These are phyloP conservation scores for Heliconius nattereri DNA, from an alignment of 1,140 invertebrate species.

Conservation along the genomic window DNA sequence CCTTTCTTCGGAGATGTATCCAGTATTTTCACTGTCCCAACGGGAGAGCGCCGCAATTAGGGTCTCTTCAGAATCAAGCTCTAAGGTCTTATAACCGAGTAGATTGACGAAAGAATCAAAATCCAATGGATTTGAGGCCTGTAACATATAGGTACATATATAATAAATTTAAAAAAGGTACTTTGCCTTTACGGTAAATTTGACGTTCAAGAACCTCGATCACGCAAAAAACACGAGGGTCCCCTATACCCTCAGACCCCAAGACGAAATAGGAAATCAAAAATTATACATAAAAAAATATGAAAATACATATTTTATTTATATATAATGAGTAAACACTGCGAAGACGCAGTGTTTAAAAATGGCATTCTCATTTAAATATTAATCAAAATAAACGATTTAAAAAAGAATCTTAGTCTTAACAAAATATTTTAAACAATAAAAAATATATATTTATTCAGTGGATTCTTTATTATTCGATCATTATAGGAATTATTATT, in stretches of 20 bases:
- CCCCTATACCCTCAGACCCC: too few relatives aligned
- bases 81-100: constrained; percentile 82
- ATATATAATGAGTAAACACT: not conserved
- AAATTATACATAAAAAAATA: too few relatives aligned
- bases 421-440: not conserved
- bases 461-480: too few relatives aligned
- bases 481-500: too few relatives aligned
- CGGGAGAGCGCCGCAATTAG: constrained; percentile 82
- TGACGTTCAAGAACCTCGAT: too few relatives aligned
- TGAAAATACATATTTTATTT: too few relatives aligned
- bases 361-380: not conserved
- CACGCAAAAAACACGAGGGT: too few relatives aligned
- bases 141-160: constrained; percentile 20
- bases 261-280: too few relatives aligned
- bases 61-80: constrained; percentile 83
- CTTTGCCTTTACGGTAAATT: too few relatives aligned
- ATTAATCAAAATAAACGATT: not conserved
- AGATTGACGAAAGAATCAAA: constrained; percentile 83
- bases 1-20: constrained; percentile 83
- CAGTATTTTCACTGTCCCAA: constrained; percentile 83
- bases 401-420: not conserved
- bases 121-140: constrained; percentile 82
- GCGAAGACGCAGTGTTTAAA: not conserved
- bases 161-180: too few relatives aligned
- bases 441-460: too few relatives aligned